These are phyloP conservation scores for Lasius fuliginosus DNA, from an alignment of 2,888 invertebrate genomes.

Conservation along the genomic window DNA sequence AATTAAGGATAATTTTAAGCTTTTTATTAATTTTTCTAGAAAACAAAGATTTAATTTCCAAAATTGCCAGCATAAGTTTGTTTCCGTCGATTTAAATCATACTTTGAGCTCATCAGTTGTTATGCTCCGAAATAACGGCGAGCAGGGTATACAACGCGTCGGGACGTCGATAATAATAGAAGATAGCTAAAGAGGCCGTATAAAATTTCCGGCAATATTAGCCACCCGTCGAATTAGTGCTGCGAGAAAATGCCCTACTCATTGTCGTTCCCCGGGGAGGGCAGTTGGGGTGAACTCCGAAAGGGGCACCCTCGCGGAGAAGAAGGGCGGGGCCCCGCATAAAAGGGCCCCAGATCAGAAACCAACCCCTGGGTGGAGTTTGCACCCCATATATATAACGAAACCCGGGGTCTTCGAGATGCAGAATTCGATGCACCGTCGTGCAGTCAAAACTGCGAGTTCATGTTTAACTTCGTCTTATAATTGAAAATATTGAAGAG, in stretches of 20 bases:
- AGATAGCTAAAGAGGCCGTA: conserved; percentile 76
- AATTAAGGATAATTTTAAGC: neutral
- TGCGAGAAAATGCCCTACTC: conserved; percentile 80
- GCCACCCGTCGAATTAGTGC: conserved; percentile 84
- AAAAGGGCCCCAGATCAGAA: conserved; percentile 78
- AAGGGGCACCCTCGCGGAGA: conserved; percentile 73
- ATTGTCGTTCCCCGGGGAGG: conserved; percentile 76
- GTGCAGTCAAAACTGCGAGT: conserved; percentile 61
- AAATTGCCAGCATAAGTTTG: neutral
- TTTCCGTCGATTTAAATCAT: conserved; percentile 66
- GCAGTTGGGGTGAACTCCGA: conserved; percentile 66
- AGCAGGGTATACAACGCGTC: conserved; percentile 33
- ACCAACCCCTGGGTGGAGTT: conserved; percentile 86
- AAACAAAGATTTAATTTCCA: neutral
- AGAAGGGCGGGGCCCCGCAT: conserved; percentile 83
- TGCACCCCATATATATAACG: conserved; percentile 77
- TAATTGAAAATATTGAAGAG: conserved; percentile 13
- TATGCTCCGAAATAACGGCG: conserved; percentile 57
- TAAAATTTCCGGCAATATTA: conserved; percentile 76
- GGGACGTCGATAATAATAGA: conserved; percentile 71
- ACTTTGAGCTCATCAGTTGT: conserved; percentile 66
- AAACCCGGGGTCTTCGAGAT: conserved; percentile 65
- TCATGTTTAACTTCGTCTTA: neutral
- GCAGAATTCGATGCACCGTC: conserved; percentile 78
- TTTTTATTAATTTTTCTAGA: neutral